Base-by-base conservation (phyloP, 1,140 invertebrate genomes). In the Drosophila novamexicana region DNA sequence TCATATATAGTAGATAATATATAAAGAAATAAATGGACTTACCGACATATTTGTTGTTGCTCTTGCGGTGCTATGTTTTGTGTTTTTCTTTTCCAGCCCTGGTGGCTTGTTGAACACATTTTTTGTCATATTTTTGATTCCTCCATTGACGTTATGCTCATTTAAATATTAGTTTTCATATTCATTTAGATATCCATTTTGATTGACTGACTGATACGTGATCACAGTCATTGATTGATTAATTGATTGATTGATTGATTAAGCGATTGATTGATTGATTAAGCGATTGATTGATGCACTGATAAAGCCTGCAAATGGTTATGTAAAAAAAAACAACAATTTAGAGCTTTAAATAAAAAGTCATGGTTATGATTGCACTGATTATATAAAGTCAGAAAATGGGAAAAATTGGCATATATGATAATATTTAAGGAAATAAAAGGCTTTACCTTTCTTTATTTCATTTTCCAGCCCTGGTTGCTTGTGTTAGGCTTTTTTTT, bases 131-230 rank as follows among this genome's bases (percentile, higher is more conserved):
- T 29, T 5, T 29, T 0, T 29, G 4, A 0, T 32, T 18, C 22
- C 39, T 72, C 16, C 18, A 42, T 39, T 47, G 56, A 37, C 22
- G 22, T 29, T 29, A 29, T 29, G 22, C 22, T 5, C 4, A 77
- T 85, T 85, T 85, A 53, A 61, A 80, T 64, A 52, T 44, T 14
- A n/a, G 42, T 49, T 54, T 70, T 53, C 58, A 81, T 84, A 81
- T 78, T 18, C 49, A 62, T 65, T 62, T 69, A 49, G 59, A 83
- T 83, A 80, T 69, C 45, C 44, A 49, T 62, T 76, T 81, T 70
- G 63, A 85, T 82, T 29, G 22, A 29, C 4, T 29, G 4, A 29
- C 5, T 5, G 22, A 29, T 29, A 5, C 22, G 22, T 5, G 22
- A 5, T 29, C 22, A 29, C 0, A 29, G 22, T 29, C 22, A 29